These are phyloP conservation scores for Pseudois nayaur DNA, from an alignment of 2,113 vertebrate species.

Conservation along the genomic window DNA sequence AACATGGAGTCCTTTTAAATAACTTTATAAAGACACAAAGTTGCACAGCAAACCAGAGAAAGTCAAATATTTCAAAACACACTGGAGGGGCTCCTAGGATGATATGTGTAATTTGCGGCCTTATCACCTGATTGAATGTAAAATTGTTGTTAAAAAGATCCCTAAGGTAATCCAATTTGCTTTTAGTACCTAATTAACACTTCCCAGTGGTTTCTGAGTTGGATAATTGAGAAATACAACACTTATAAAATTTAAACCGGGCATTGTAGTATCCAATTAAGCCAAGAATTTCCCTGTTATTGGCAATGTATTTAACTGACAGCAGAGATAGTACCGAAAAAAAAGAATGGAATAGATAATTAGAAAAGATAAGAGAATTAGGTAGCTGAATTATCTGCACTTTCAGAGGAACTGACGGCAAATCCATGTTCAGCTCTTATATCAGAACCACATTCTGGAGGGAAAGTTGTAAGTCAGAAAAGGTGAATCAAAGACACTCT, in stretches of 20 bases:
- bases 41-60: background rate
- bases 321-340: background rate
- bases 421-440: background rate
- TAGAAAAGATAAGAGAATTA: slow-evolving; percentile 14
- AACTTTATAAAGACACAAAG: background rate
- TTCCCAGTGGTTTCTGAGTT: slow-evolving; percentile 54
- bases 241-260: slow-evolving; percentile 22
- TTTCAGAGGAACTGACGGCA: background rate
- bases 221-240: slow-evolving; percentile 47
- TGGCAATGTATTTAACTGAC: slow-evolving; percentile 25
- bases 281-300: slow-evolving; percentile 45
- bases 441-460: background rate
- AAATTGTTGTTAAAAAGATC: slow-evolving; percentile 68
- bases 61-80: background rate
- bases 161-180: slow-evolving; percentile 66
- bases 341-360: background rate
- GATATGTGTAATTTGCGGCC: slow-evolving; percentile 42
- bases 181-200: slow-evolving; percentile 67
- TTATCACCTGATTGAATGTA: slow-evolving; percentile 51
- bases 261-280: slow-evolving; percentile 49
- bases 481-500: background rate
- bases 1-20: background rate
- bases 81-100: background rate
- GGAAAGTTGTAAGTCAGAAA: slow-evolving; percentile 2
- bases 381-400: background rate